Percentiles rank a stretch among this genome's conserved stretches.
Evolutionary conservation across 2,113 vertebrate genomes (phyloP).

Genomic region (Gymnobelideus leadbeateri): DNA sequence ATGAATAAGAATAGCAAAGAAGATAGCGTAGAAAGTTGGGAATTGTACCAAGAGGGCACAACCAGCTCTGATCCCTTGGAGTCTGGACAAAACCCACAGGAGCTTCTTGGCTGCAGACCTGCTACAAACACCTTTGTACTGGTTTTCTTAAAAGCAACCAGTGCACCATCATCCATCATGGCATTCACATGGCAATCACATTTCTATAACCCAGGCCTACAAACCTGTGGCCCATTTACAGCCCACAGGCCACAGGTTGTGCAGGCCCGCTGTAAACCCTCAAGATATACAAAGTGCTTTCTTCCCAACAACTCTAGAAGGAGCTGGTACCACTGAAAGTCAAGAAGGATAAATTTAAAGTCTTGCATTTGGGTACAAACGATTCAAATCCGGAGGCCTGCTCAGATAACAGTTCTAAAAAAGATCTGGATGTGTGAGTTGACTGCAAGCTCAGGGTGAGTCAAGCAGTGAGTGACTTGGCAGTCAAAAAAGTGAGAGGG

Average conservation of each 20-base stretch:
- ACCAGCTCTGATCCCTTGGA: not conserved
- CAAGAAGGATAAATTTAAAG: not conserved
- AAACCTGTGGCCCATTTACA: too few species aligned
- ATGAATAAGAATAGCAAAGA: not conserved
- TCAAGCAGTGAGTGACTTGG: not conserved
- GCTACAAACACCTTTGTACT: not conserved
- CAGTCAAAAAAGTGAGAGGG: not conserved
- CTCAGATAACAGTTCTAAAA: not conserved
- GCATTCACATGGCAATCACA: not conserved
- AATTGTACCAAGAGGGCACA: not conserved
- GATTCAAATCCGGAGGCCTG: not conserved
- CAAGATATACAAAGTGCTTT: not conserved
- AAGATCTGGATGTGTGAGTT: not conserved
- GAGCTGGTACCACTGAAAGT: not conserved
- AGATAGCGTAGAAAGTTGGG: not conserved
- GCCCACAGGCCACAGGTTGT: too few species aligned
- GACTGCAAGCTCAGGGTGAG: not conserved
- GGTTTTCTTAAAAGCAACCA: not conserved
- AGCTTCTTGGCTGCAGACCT: not conserved
- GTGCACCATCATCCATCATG: not conserved
- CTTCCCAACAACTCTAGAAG: not conserved
- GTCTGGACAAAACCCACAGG: not conserved
- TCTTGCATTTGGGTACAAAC: not conserved
- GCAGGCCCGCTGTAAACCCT: not conserved
- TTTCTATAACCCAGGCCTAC: not conserved